Base-by-base conservation (phyloP, 2,888 invertebrate species). In the Cephus pygmeus region DNA sequence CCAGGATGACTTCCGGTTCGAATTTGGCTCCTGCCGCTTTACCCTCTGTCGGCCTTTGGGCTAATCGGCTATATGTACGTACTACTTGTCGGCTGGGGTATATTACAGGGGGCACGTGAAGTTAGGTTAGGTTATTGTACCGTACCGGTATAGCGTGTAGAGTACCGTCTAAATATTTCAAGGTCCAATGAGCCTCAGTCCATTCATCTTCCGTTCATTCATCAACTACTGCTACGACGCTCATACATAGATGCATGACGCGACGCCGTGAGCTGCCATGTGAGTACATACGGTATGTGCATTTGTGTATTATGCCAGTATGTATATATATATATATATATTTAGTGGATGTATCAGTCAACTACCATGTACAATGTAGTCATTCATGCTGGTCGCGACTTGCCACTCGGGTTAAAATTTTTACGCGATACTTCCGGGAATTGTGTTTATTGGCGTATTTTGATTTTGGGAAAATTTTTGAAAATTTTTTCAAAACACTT, bases 161-260 rank as follows among this genome's bases (percentile, higher is more conserved):
- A 56, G 71, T 71, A 23, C 71, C 34, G 71, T 71, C 71, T 71
- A 71, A 71, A 71, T 71, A 71, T 71, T 71, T 71, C 71, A 71
- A 71, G 71, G 71, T 3, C 71, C 71, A 34, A 71, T 71, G 71
- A 33, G 71, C 71, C 71, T 71, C 31, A 71, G 71, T 71, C 71
- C 71, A 71, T 71, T 71, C 71, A 71, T 68, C 75, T 56, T 73
- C 35, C 77, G 35, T 77, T 73, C 84, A 83, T 84, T 85, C 82
- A 81, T 81, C 77, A 75, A 69, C 75, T 40, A 31, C 71, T 4
- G 71, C 71, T 71, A 76, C 73, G 75, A 11, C 31, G 69, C 75
- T 75, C 78, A 73, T 75, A 78, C 83, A 80, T 75, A 73, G 77
- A 80, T 69, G 80, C 81, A 77, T 81, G 77, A 78, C 76, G 78